Base-by-base conservation (phyloP, 2,113 vertebrate species). In the Parus major region DNA sequence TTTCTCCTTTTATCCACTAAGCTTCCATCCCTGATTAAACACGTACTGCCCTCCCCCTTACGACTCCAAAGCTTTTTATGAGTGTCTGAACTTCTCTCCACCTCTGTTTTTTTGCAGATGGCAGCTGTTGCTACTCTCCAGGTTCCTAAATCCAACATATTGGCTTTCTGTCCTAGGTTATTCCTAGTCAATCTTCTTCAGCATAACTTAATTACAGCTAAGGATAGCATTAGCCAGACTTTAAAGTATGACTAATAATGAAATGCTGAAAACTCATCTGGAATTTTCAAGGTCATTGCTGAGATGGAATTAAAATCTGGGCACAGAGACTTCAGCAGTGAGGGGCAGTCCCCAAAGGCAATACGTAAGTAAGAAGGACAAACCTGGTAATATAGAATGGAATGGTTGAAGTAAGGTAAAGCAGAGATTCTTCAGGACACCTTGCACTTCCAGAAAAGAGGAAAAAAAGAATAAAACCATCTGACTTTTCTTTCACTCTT, bases 1-100 rank as follows among this genome's bases (percentile, higher is more conserved):
- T 86, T 94, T 69, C 66, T 76, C 63, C 90, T 96, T 96, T 95
- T 78, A 96, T 95, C 91, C 95, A 96, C 70, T 92, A 82, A 94
- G 94, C 84, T 89, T 89, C 89, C 87, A 95, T 61, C 59, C 57
- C 66, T 46, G 78, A 91, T 95, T 78, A 94, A 91, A 92, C 91
- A 94, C 66, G 78, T 94, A 90, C 39, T 94, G 71, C 87, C 94
- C 91, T 95, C 71, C 93, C 78, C 52, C 60, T 92, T 50, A 59
- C 2, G 82, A 46, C 90, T 93, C 82, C 76, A 95, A 88, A 89
- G 89, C 78, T 71, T 97, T 96, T 94, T 93, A 92, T 50, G 87
- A 94, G 78, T 22, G 61, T 89, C 94, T 97, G 93, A 97, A 96
- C 90, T 96, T 90, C 83, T 66, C 50, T 82, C 92, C 55, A 89